Base-by-base conservation (phyloP, 2,113 vertebrate genomes). In the Eclectus roratus region DNA sequence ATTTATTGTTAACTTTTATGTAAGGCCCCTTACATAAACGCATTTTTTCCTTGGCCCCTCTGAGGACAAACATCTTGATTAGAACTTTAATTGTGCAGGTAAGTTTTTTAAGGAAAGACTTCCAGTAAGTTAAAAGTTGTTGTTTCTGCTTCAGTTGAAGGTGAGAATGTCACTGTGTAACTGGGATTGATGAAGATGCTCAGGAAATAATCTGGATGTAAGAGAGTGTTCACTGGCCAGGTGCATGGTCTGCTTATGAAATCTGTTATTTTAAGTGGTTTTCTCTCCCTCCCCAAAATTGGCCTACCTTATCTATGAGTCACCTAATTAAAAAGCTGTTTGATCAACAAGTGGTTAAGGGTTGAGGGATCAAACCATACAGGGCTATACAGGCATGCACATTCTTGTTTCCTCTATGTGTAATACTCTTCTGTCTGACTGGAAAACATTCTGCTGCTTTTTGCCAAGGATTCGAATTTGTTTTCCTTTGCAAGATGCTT, bases 361-460 rank as follows among this genome's bases (percentile, higher is more conserved):
- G 21, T 27, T 72, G 39, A 16, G 79, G 43, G 39, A n/a, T 58
- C 16, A 46, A 17, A 58, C 43, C 47, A 24, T 24, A 5, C 19
- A 49, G 24, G 28, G 6, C 25, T 33, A 1, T 11, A 8, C 0
- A 50, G 12, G 13, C 19, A 9, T 4, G 9, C 7, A 41, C 6
- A 5, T 41, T 35, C 4, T 28, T 29, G 4, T 71, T 74, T 47
- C 29, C 56, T 47, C 52, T 13, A 3, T 35, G 21, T 46, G 19
- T 14, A 43, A 43, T 73, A 79, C 31, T 58, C 46, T 73, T 23
- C 52, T 55, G 1, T 11, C 41, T 63, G 79, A 63, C 15, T 27
- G 27, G 37, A 76, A 93, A 68, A 50, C 17, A 49, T n/a, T 13
- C 61, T 93, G 35, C 27, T 64, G 2, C 33, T 74, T 96, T 83